Base-by-base conservation (phyloP, 2,888 invertebrate species). In the Heliconius aoede region DNA sequence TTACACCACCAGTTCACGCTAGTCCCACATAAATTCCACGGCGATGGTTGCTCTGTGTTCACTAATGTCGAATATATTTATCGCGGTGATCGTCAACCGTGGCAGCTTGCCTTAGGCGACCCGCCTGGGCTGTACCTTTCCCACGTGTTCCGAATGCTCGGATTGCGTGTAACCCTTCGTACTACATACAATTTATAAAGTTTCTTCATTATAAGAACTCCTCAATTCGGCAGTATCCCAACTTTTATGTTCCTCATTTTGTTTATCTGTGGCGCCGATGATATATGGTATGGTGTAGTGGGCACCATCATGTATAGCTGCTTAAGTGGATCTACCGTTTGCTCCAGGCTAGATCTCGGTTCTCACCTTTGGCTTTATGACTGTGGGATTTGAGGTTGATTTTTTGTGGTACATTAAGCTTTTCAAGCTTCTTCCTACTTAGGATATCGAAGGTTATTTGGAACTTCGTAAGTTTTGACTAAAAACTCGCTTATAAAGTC, bases 81-180 rank as follows among this genome's bases (percentile, higher is more conserved):
- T 93, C 93, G 90, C 85, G 86, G 88, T 87, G 87, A 94, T 94
- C 94, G 94, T 94, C 94, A 94, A 94, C 94, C 86, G 89, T 87
- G 87, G 90, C 89, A 86, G 86, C 85, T 88, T 83, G 93, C 93
- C 93, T 82, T 84, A 83, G 90, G 93, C 91, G 82, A 87, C 85
- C 92, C 91, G 92, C 92, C 93, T 90, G 83, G 84, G 84, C 86
- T 84, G 82, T 83, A 84, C 88, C 89, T 88, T 94, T 94, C 94
- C 94, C 94, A 94, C 94, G 93, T 94, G 94, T 89, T 86, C 90
- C 84, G 91, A 94, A 94, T 94, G 93, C 91, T 91, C 87, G 89
- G 89, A 93, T 94, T 92, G 94, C 94, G 93, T 94, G 94, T 88
- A 91, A 92, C 91, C 92, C 90, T 88, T 86, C 88, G 86, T 84